A percentile compares a stretch with the other conserved stretches of the same genome.
Conservation (phyloP, 2,797 vertebrate genomes). For the Poecilia gillii region DNA sequence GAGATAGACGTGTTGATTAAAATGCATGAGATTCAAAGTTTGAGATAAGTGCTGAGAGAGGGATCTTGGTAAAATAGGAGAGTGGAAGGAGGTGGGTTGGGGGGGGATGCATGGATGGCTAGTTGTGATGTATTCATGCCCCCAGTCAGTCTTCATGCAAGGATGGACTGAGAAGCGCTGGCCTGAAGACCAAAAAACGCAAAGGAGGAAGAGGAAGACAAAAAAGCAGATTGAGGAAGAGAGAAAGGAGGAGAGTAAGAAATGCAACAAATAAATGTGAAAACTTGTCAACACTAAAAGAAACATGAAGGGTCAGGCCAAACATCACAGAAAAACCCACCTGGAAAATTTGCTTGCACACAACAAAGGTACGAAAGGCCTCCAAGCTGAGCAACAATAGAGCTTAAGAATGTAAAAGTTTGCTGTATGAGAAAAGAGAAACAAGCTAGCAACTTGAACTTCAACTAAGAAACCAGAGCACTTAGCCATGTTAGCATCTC, state of each 20-base stretch:
- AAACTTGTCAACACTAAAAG: slow-evolving; percentile 1
- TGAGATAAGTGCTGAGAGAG: slow-evolving; percentile 75
- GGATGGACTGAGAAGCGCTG: slow-evolving; percentile 59
- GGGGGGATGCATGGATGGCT: slow-evolving; percentile 55
- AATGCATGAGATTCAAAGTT: slow-evolving; percentile 79
- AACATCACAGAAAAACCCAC: neutral
- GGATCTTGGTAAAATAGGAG: slow-evolving; percentile 57
- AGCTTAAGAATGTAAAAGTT: neutral
- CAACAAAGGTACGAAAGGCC: neutral
- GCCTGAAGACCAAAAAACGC: slow-evolving; percentile 48
- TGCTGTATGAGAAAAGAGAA: neutral
- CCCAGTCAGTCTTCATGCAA: slow-evolving; percentile 74
- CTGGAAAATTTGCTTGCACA: neutral
- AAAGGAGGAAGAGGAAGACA: slow-evolving; percentile 2
- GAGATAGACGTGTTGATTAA: slow-evolving; percentile 73
- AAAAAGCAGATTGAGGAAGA: neutral
- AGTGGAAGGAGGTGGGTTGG: neutral
- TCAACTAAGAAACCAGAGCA: neutral
- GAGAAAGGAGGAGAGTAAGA: neutral
- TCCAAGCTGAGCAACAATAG: neutral
- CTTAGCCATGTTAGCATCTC: neutral
- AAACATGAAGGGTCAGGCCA: neutral
- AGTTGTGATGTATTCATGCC: slow-evolving; percentile 75
- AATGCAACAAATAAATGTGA: slow-evolving; percentile 12
- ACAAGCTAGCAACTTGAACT: neutral